Evolutionary conservation across 2,888 invertebrate species (phyloP).

Genomic region (Caenorhabditis macrosperma): DNA sequence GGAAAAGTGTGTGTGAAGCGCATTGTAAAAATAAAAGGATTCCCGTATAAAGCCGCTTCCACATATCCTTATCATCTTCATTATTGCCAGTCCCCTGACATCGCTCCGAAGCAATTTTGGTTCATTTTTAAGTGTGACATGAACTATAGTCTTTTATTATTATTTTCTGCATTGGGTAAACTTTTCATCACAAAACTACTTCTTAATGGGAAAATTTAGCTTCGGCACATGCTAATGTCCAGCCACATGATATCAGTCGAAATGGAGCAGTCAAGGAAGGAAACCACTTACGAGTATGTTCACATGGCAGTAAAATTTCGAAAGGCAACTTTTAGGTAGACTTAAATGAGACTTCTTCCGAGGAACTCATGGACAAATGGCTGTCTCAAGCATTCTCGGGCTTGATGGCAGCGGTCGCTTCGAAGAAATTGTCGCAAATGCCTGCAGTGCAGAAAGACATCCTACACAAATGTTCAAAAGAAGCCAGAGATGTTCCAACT

Average conservation of each 20-base stretch:
- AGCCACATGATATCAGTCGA: slow-evolving; percentile 30
- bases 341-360: slow-evolving; percentile 67
- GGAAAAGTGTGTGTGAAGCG: slow-evolving; percentile 16
- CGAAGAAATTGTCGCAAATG: slow-evolving; percentile 59
- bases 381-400: slow-evolving; percentile 76
- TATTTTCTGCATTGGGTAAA: slow-evolving; percentile 37
- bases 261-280: slow-evolving; percentile 55
- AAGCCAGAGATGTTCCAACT: slow-evolving; percentile 66
- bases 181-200: too few species aligned
- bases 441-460: slow-evolving; percentile 41
- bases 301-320: too few species aligned
- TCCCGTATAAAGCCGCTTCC: slow-evolving; percentile 45
- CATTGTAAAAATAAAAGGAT: slow-evolving; percentile 50
- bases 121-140: slow-evolving; percentile 12
- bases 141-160: slow-evolving; percentile 36
- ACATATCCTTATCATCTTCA: slow-evolving; percentile 33
- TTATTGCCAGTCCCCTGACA: slow-evolving; percentile 29
- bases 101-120: slow-evolving; percentile 6
- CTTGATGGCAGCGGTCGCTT: slow-evolving; percentile 75
- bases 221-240: slow-evolving; percentile 7
- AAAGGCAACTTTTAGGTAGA: slow-evolving; percentile 66
- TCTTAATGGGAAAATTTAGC: slow-evolving; percentile 13
- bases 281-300: slow-evolving; percentile 49
- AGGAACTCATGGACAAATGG: slow-evolving; percentile 76
- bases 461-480: slow-evolving; percentile 69